phyloP scores from a whole-genome alignment of 2,797 vertebrate species.

The Periparus ater region DNA sequence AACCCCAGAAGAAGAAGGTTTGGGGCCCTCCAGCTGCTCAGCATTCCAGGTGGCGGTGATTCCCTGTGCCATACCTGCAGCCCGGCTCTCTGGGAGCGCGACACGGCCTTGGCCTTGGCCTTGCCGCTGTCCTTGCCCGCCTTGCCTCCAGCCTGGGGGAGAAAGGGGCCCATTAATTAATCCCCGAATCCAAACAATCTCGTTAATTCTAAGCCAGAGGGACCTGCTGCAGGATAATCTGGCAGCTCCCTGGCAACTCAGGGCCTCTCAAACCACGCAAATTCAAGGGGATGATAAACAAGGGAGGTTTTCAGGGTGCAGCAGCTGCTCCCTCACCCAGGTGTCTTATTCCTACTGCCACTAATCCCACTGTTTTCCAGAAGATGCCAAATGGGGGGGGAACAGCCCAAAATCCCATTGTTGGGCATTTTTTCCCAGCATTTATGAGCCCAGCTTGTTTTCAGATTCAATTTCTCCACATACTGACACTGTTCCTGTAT shows the following conservation, averaged over 20 bases:
- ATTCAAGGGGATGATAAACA: neutral
- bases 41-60: accelerated
- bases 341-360: neutral
- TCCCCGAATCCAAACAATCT: neutral
- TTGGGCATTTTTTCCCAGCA: neutral
- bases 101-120: conserved; percentile 10
- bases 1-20: neutral
- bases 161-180: neutral
- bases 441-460: neutral
- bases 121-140: conserved; percentile 25
- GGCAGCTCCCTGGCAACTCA: neutral
- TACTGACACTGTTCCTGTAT: accelerated
- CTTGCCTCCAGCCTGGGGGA: conserved; percentile 7
- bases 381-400: neutral
- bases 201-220: neutral
- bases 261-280: neutral
- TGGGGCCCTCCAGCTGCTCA: too few species aligned
- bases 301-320: neutral
- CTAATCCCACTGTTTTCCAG: neutral
- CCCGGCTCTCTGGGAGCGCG: neutral
- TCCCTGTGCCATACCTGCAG: neutral
- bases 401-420: neutral
- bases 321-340: neutral
- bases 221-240: neutral
- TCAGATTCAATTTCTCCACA: accelerated